Evolutionary conservation across 2,888 invertebrate genomes (phyloP), one percentile per base, ranked within the genome.

Genomic region (Amaurobius ferox): DNA sequence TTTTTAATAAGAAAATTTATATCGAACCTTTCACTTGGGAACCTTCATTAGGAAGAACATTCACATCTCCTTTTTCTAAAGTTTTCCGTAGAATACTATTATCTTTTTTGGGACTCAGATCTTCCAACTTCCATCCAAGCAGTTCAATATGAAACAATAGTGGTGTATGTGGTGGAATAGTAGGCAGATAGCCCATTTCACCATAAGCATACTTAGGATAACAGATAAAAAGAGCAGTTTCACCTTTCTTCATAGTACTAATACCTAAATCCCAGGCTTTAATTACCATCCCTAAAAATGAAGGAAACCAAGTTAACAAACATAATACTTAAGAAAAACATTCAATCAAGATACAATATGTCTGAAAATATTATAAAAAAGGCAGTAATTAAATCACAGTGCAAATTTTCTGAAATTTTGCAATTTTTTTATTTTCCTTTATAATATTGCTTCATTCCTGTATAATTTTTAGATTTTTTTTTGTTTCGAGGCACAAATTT

Each of bases 231-330:
- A 94, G 92, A 64, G 96, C 95, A 76, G 95, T 93, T 92, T 98
- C 98, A 0, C 96, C 96, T 90, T 94, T 95, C 91, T 95, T 96
- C 99, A 99, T 99, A 0, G 96, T 95, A 0, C 96, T 95, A 19
- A 99, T 95, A 30, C 97, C 98, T 88, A 96, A 93, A 90, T 99
- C 98, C 96, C 98, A 99, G 92, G 95, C 97, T 92, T 96, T 96
- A 88, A 98, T 98, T 0, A 98, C 97, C 70, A 92, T 92, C 0
- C 94, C 96, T 96, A 89, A 26, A 91, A 90, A 39, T 26, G 28
- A 0, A 30, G 19, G 32, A 7, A n/a, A n/a, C n/a, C n/a, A n/a
- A n/a, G n/a, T n/a, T n/a, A n/a, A n/a, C n/a, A n/a, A n/a, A n/a
- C n/a, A n/a, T n/a, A n/a, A n/a, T n/a, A n/a, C n/a, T n/a, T n/a